Evolutionary conservation across 2,797 vertebrate genomes (phyloP).

Genomic region (Siniperca obscura): DNA sequence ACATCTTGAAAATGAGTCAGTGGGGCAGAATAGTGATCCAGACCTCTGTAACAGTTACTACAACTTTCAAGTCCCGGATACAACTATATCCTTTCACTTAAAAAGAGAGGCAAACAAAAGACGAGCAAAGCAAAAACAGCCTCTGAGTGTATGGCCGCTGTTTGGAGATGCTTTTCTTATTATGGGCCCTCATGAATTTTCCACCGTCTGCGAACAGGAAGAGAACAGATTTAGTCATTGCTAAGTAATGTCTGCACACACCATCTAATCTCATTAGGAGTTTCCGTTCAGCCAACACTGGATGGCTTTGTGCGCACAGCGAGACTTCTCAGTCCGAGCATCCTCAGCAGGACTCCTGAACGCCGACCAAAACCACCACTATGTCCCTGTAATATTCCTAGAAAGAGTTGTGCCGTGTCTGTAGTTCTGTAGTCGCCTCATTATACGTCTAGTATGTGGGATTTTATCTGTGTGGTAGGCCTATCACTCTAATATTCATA

Average conservation of each 20-base stretch:
- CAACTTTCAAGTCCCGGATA: slow-evolving; percentile 51
- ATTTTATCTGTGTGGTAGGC: not conserved
- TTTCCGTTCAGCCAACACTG: slow-evolving; percentile 95
- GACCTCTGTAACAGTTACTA: slow-evolving; percentile 34
- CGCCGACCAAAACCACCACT: slow-evolving; percentile 69
- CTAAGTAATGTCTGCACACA: slow-evolving; percentile 96
- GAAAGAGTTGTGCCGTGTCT: slow-evolving; percentile 30
- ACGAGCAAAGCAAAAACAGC: not conserved
- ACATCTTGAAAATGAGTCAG: slow-evolving; percentile 97
- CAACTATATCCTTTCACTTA: not conserved
- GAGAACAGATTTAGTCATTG: slow-evolving; percentile 95
- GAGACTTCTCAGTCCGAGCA: slow-evolving; percentile 71
- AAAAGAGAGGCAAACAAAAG: slow-evolving; percentile 24
- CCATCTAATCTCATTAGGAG: slow-evolving; percentile 98
- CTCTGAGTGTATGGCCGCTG: not conserved
- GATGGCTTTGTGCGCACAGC: slow-evolving; percentile 89
- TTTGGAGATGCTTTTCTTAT: slow-evolving; percentile 78
- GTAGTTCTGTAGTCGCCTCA: not conserved
- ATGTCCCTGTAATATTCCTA: slow-evolving; percentile 71
- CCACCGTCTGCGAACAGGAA: slow-evolving; percentile 92
- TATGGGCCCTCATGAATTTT: slow-evolving; percentile 89
- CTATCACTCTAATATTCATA: not conserved
- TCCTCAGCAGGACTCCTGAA: slow-evolving; percentile 74
- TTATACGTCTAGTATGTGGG: too few species aligned
- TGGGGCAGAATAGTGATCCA: slow-evolving; percentile 79